phyloP scores from a whole-genome alignment of 1,140 invertebrate species.

The Ruditapes philippinarum region DNA sequence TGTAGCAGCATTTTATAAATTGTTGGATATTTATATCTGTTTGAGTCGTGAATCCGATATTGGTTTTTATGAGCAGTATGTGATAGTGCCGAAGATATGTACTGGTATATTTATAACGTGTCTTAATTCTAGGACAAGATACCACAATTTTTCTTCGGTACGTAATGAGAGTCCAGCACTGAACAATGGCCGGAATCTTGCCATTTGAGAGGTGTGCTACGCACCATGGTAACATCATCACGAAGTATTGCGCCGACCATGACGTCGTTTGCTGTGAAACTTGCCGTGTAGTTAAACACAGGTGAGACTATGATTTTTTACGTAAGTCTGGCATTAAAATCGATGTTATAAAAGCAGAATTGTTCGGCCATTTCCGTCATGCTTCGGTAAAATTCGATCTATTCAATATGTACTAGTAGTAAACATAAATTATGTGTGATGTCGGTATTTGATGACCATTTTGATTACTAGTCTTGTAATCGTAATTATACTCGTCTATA shows the following conservation, averaged over 20 bases:
- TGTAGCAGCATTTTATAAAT: background rate
- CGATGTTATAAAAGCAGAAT: too few species aligned
- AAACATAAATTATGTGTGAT: too few species aligned
- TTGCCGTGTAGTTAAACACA: background rate
- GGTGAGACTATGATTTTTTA: too few species aligned
- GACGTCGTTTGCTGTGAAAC: constrained; percentile 2
- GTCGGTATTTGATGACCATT: too few species aligned
- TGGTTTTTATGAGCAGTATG: background rate
- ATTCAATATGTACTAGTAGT: too few species aligned
- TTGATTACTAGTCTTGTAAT: too few species aligned
- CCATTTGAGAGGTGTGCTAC: background rate
- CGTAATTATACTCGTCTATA: too few species aligned
- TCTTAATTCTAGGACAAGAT: too few species aligned
- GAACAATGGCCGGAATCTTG: background rate
- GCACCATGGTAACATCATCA: background rate
- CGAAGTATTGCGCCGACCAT: constrained; percentile 17
- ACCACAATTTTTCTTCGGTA: background rate
- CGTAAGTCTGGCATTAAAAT: too few species aligned
- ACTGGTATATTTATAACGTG: too few species aligned
- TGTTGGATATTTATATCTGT: background rate
- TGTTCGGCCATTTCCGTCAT: too few species aligned
- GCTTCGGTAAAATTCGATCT: too few species aligned
- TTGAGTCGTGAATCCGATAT: background rate
- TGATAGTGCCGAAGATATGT: background rate
- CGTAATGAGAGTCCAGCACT: background rate